Evolutionary conservation across 2,113 vertebrate genomes (phyloP).

Genomic region (Gambusia affinis): DNA sequence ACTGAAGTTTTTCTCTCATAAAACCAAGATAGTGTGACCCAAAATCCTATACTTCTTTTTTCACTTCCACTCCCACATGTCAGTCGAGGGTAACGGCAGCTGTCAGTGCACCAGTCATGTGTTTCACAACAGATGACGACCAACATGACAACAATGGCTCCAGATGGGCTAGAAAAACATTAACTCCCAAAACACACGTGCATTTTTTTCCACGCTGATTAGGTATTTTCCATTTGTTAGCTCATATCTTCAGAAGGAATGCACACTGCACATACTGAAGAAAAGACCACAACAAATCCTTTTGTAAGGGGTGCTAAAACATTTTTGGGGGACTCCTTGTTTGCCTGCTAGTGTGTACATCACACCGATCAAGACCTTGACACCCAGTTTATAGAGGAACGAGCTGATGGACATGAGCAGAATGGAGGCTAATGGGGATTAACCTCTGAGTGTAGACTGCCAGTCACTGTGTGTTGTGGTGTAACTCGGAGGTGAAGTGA

Average conservation of each 20-base stretch:
- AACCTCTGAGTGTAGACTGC: constrained; percentile 44
- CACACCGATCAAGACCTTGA: constrained; percentile 42
- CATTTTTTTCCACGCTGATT: constrained; percentile 25
- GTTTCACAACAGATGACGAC: constrained; percentile 32
- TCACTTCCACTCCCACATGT: constrained; percentile 42
- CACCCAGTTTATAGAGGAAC: constrained; percentile 41
- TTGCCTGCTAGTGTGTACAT: constrained; percentile 46
- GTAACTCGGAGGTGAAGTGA: not conserved
- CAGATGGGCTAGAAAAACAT: constrained; percentile 69
- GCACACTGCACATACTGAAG: not conserved
- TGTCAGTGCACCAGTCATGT: constrained; percentile 39
- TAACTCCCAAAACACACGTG: constrained; percentile 43
- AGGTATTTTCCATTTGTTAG: constrained; percentile 32
- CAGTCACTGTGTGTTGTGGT: constrained; percentile 41
- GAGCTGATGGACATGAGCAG: constrained; percentile 37
- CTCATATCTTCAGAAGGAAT: constrained; percentile 59
- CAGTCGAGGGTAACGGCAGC: constrained; percentile 58
- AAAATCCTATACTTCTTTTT: constrained; percentile 16
- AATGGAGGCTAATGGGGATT: constrained; percentile 48
- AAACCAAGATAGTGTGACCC: not conserved
- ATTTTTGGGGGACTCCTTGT: constrained; percentile 43
- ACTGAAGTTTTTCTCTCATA: no score
- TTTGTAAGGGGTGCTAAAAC: constrained; percentile 22
- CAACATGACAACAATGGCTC: constrained; percentile 50
- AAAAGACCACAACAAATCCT: constrained; percentile 29